Evolutionary conservation across 2,888 invertebrate species (phyloP).

Genomic region (Pandemis heparana): DNA sequence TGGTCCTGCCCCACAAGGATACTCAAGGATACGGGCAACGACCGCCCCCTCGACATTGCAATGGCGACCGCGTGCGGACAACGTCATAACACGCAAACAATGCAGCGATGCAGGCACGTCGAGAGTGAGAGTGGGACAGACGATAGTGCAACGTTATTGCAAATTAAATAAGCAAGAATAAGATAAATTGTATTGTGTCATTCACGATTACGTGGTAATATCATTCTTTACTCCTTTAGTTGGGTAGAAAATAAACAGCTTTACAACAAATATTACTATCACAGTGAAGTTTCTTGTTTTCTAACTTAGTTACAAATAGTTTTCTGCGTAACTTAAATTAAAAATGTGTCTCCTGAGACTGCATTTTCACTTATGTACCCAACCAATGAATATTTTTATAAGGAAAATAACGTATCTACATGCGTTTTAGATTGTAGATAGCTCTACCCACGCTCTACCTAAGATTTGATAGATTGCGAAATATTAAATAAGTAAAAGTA

Average conservation of each 20-base stretch:
- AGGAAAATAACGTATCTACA: too few species aligned
- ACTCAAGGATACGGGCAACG: slow-evolving; percentile 81
- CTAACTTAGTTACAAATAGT: too few species aligned
- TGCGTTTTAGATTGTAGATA: too few species aligned
- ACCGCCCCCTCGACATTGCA: slow-evolving; percentile 58
- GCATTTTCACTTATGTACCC: too few species aligned
- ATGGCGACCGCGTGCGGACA: slow-evolving; percentile 34
- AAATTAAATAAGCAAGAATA: slow-evolving; percentile 11
- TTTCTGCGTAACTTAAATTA: too few species aligned
- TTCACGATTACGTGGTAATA: neutral
- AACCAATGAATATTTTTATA: too few species aligned
- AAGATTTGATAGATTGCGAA: too few species aligned
- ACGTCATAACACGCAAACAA: slow-evolving; percentile 49
- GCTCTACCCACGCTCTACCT: too few species aligned
- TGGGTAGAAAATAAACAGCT: neutral
- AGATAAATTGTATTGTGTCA: slow-evolving; percentile 4
- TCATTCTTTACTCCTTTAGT: neutral
- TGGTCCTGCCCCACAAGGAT: slow-evolving; percentile 81
- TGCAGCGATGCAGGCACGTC: slow-evolving; percentile 47
- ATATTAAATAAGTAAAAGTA: too few species aligned
- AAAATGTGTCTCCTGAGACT: too few species aligned
- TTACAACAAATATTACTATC: neutral
- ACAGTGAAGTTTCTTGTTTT: too few species aligned
- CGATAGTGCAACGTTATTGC: slow-evolving; percentile 24
- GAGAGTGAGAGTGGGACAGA: slow-evolving; percentile 22